These are phyloP conservation scores for Diaphora mendica DNA, from an alignment of 2,888 invertebrate species.

Conservation along the genomic window DNA sequence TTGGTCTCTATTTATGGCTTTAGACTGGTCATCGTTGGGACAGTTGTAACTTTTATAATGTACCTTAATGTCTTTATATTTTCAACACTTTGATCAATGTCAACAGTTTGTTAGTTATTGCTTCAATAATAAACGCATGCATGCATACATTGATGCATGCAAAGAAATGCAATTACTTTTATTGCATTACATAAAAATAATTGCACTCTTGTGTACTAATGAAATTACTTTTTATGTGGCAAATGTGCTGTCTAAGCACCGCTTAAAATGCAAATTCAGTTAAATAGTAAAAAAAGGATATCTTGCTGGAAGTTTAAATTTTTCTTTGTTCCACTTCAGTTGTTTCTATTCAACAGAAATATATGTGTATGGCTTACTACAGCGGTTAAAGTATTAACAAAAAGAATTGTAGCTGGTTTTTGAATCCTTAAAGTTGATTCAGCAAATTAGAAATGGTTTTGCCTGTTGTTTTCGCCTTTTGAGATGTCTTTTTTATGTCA, in stretches of 20 bases:
- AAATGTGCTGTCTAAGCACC: conserved; percentile 1
- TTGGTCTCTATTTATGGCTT: neutral
- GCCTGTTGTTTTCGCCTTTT: neutral
- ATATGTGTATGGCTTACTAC: neutral
- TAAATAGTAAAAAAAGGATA: neutral
- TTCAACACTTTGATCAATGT: neutral
- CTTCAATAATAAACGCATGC: neutral
- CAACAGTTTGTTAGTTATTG: neutral
- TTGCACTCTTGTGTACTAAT: conserved; percentile 3
- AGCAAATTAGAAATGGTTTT: neutral
- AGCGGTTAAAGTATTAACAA: neutral
- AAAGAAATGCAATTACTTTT: neutral
- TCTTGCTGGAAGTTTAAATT: neutral
- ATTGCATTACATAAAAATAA: neutral
- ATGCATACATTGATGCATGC: neutral
- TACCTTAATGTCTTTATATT: too few relatives aligned
- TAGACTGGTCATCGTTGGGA: neutral
- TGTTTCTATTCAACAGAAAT: neutral
- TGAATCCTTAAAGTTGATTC: neutral
- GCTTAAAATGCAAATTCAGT: conserved; percentile 7
- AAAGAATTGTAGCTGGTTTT: neutral
- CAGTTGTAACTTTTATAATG: too few relatives aligned
- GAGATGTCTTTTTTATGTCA: neutral
- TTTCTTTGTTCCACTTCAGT: neutral
- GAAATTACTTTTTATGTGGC: neutral